Percentiles rank a stretch among this genome's conserved stretches.
Evolutionary conservation across 2,113 vertebrate genomes (phyloP).

Genomic region (Phainopepla nitens): DNA sequence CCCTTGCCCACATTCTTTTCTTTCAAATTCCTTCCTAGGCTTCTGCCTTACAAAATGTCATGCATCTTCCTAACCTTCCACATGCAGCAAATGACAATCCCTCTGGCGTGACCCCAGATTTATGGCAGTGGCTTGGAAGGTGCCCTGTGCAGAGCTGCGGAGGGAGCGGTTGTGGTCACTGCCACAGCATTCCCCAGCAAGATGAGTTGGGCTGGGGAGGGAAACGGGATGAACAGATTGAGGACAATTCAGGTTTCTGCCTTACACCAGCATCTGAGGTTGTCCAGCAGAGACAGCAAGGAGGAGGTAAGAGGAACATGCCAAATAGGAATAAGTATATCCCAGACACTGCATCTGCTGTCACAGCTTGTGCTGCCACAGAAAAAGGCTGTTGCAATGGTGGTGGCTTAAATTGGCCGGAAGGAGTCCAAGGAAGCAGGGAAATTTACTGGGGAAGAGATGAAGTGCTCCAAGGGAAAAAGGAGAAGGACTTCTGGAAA

Average conservation of each 20-base stretch:
- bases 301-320: background rate
- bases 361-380: background rate
- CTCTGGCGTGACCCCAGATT: background rate
- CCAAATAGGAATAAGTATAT: background rate
- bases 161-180: no score
- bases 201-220: background rate
- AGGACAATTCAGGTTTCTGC: background rate
- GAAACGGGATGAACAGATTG: background rate
- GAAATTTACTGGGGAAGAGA: background rate
- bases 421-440: background rate
- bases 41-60: background rate
- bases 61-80: background rate
- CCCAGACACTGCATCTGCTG: background rate
- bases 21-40: background rate
- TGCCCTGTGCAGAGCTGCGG: rapidly evolving
- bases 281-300: background rate
- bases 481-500: background rate
- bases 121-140: background rate
- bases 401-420: background rate
- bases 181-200: background rate
- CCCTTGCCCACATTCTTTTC: background rate
- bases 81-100: background rate
- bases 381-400: background rate
- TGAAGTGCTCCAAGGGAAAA: background rate
- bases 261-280: background rate